Percentiles rank a stretch among this genome's conserved stretches.
Conservation (phyloP, 2,797 vertebrate species). For the Rhodeus uyekii region DNA sequence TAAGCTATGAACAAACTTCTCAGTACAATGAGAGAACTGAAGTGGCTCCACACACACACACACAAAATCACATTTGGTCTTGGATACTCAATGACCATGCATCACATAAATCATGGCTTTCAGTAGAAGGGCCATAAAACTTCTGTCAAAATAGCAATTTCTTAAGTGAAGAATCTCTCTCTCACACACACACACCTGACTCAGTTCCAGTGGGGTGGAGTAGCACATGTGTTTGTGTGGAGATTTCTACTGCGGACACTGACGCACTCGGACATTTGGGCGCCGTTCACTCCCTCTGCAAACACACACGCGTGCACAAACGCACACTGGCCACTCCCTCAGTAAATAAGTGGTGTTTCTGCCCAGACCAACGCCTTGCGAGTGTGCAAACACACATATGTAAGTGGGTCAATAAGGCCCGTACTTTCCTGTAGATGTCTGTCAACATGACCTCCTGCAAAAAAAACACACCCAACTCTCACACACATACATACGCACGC, state of each 20-base stretch:
- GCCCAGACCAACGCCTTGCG: constrained; percentile 32
- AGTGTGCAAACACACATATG: constrained; percentile 30
- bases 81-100: neutral
- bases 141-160: constrained; percentile 13
- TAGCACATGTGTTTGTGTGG: constrained; percentile 20
- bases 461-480: constrained; percentile 45
- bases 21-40: neutral
- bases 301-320: constrained; percentile 16
- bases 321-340: constrained; percentile 38
- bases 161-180: neutral
- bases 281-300: constrained; percentile 37
- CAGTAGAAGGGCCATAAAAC: constrained; percentile 3
- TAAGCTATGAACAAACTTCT: neutral
- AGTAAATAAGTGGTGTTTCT: constrained; percentile 48
- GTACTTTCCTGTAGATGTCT: constrained; percentile 69
- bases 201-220: constrained; percentile 34
- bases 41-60: constrained; percentile 2
- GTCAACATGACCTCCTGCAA: constrained; percentile 72
- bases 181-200: neutral
- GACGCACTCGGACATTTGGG: constrained; percentile 43
- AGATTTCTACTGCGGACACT: constrained; percentile 10
- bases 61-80: neutral
- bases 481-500: constrained; percentile 32
- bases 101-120: constrained; percentile 16
- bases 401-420: constrained; percentile 70